phyloP scores from a whole-genome alignment of 2,113 vertebrate species.

The Microcebus murinus region DNA sequence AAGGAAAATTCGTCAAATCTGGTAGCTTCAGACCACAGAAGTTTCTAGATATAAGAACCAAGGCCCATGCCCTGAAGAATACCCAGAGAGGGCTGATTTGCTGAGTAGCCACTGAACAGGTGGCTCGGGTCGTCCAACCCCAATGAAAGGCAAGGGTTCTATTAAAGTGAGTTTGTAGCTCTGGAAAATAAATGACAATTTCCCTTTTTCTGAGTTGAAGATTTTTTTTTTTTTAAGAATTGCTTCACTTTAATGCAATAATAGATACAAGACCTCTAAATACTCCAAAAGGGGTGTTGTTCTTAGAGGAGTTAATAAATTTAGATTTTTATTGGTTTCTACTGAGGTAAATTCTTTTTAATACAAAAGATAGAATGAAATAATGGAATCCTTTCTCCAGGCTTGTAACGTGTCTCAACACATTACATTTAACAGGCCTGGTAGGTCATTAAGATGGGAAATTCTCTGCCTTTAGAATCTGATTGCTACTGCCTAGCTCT shows the following conservation, averaged over 20 bases:
- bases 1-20: conserved; percentile 15
- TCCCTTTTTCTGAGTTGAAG: not conserved
- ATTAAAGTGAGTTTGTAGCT: not conserved
- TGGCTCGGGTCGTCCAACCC: not conserved
- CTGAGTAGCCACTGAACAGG: not conserved
- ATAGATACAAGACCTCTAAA: not conserved
- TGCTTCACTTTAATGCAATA: conserved; percentile 12
- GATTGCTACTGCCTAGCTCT: not conserved
- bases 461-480: not conserved
- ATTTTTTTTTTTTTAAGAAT: not conserved
- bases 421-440: not conserved
- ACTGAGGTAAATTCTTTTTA: not conserved
- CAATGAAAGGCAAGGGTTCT: not conserved
- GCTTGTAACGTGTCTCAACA: not conserved
- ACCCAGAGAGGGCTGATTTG: not conserved
- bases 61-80: not conserved
- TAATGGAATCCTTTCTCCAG: not conserved
- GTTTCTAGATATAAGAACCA: not conserved
- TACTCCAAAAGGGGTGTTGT: not conserved
- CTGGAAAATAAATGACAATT: not conserved
- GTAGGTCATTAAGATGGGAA: not conserved
- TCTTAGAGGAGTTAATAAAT: not conserved
- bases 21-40: not conserved
- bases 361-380: not conserved
- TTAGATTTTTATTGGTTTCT: conserved; percentile 18